Evolutionary conservation across 2,888 invertebrate genomes (phyloP), one percentile per base, ranked within the genome.

Genomic region (Megalurothrips usitatus): DNA sequence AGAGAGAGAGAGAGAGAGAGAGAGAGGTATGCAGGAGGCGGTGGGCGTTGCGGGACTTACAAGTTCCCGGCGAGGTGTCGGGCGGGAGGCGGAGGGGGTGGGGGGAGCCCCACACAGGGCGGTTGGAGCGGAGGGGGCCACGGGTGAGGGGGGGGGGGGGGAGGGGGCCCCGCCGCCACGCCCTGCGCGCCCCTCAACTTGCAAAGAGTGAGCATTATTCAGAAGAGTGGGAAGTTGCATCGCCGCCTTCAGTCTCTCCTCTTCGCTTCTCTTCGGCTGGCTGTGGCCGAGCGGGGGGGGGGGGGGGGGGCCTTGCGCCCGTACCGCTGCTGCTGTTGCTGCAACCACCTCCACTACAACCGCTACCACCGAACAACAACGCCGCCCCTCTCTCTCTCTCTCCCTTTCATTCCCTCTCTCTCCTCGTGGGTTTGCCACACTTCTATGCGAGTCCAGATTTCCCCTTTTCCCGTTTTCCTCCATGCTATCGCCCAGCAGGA

Each of bases 191-290:
- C 68, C 23, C 26, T 75, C 68, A 75, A 75, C 68, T 75, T 75
- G 68, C 68, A 75, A 75, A 75, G 68, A 75, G 68, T 75, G 68
- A 75, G 68, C 68, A 75, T 75, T 75, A 75, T 75, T 75, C 68
- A 75, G 68, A 75, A 75, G 68, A 75, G 68, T 75, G 68, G 68
- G 68, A 26, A 75, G 68, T 75, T 75, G 26, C 68, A n/a, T 26
- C 26, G 68, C 34, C 26, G 68, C 26, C 68, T 48, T 17, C 47
- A 19, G 23, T 58, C 81, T 63, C 23, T 63, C 52, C 8, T 28
- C 11, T 47, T 19, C 48, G 79, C 28, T 14, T 43, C 68, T 26
- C 75, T 43, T 43, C 34, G 34, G 34, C 34, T 6, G 34, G 34
- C 34, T n/a, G n/a, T n/a, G n/a, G n/a, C n/a, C n/a, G n/a, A n/a